Percentiles rank a stretch among this genome's conserved stretches.
Conservation (phyloP, 2,888 invertebrate species). For the Chymomyza fuscimana region DNA sequence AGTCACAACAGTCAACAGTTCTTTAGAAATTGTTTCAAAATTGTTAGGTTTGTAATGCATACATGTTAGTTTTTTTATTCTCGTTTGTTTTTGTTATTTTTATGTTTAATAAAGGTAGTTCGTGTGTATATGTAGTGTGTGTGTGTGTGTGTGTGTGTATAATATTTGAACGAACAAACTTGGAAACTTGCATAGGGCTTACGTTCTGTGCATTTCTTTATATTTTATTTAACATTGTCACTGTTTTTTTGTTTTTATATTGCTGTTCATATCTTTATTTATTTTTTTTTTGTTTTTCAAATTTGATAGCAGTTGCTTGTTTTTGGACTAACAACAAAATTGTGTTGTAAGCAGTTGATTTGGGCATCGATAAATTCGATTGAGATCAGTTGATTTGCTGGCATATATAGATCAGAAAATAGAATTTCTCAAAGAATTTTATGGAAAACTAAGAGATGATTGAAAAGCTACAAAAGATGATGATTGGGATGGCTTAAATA, state of each 20-base stretch:
- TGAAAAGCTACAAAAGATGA: too few species aligned
- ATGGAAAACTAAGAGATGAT: background rate
- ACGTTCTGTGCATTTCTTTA: background rate
- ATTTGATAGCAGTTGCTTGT: background rate
- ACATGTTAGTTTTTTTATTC: slow-evolving; percentile 11
- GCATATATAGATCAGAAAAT: background rate
- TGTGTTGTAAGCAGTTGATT: too few species aligned
- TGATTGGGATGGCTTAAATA: too few species aligned
- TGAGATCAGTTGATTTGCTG: background rate
- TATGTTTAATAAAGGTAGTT: background rate
- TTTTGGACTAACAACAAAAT: background rate
- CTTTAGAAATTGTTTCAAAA: slow-evolving; percentile 63
- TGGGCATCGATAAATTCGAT: background rate
- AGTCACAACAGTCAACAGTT: slow-evolving; percentile 57
- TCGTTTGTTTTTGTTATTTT: background rate
- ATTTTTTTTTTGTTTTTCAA: background rate
- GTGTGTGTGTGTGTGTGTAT: background rate
- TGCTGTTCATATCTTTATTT: background rate
- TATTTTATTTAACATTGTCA: background rate
- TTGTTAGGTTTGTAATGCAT: slow-evolving; percentile 51
- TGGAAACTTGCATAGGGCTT: background rate
- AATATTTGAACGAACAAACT: background rate
- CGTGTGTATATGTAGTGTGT: background rate
- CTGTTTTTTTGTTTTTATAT: background rate
- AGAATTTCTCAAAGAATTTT: background rate